Evolutionary conservation across 2,888 invertebrate genomes (phyloP), one percentile per base, ranked within the genome.

Genomic region (Coenonympha arcania): DNA sequence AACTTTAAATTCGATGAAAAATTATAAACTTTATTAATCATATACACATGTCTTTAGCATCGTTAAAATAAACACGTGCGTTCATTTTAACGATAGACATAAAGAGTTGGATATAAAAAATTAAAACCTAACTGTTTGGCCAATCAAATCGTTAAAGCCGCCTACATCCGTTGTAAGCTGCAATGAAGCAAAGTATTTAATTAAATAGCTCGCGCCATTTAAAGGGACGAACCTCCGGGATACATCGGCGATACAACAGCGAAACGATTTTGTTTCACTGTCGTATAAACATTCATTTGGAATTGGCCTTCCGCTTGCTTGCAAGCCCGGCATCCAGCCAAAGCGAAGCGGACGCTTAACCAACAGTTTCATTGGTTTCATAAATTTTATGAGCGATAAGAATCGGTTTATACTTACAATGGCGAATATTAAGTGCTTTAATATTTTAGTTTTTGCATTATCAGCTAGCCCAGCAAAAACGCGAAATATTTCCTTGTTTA

Each of bases 211-310:
- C 9, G 11, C 18, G 30, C 19, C 30, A 41, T 30, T 41, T 41
- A 19, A 16, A 45, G 8, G 4, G n/a, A 26, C 6, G 26, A 28
- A 15, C 24, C 26, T 26, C 39, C 40, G 11, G 30, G 42, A 42
- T 22, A 22, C 18, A 30, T 18, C 30, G 40, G 13, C 20, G 11
- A 28, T 30, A 42, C 20, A 18, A 31, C n/a, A n/a, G n/a, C n/a
- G n/a, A n/a, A n/a, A n/a, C n/a, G n/a, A n/a, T n/a, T 47, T 43
- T 46, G 40, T 26, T 50, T 45, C 34, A 46, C 33, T 33, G 44
- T 44, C 31, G 30, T 71, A 71, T 70, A 71, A 71, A 73, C 71
- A 72, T 69, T 68, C 65, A 65, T 68, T 55, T 50, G 47, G 59
- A 63, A 68, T 39, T 68, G 59, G n/a, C 56, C 64, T 57, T 62